Evolutionary conservation across 2,888 invertebrate species (phyloP).

Genomic region (Onthophagus sagittarius): DNA sequence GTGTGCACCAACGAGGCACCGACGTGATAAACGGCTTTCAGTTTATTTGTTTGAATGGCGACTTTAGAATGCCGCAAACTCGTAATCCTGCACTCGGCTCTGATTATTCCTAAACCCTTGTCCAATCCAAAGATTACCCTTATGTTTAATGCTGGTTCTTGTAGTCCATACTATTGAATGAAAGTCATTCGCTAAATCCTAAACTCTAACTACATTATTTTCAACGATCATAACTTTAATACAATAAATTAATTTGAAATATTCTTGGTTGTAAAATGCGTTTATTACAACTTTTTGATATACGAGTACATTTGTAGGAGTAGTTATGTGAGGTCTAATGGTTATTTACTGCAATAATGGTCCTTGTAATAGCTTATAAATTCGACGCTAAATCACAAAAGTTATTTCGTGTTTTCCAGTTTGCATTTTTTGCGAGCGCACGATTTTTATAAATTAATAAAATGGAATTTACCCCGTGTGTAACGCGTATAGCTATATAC

Average conservation of each 20-base stretch:
- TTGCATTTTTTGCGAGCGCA: neutral
- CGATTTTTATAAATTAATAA: neutral
- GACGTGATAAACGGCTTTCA: slow-evolving; percentile 10
- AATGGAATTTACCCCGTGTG: neutral
- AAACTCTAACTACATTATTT: neutral
- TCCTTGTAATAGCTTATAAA: neutral
- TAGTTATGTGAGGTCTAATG: neutral
- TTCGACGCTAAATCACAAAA: neutral
- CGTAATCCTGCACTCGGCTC: slow-evolving; percentile 27
- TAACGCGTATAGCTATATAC: neutral
- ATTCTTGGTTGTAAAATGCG: too few species aligned
- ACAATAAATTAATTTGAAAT: too few species aligned
- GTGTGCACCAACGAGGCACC: neutral
- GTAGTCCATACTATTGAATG: neutral
- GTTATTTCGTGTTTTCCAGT: neutral
- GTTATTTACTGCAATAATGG: neutral
- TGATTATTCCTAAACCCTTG: slow-evolving; percentile 28
- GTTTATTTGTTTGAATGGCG: slow-evolving; percentile 19
- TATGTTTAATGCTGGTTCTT: slow-evolving; percentile 20
- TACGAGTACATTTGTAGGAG: neutral
- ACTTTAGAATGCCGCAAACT: slow-evolving; percentile 18
- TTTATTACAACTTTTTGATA: too few species aligned
- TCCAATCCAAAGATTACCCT: slow-evolving; percentile 23
- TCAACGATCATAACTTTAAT: neutral
- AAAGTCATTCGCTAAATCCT: neutral